Evolutionary conservation across 2,888 invertebrate species (phyloP).

Genomic region (Sarcophaga variegata): DNA sequence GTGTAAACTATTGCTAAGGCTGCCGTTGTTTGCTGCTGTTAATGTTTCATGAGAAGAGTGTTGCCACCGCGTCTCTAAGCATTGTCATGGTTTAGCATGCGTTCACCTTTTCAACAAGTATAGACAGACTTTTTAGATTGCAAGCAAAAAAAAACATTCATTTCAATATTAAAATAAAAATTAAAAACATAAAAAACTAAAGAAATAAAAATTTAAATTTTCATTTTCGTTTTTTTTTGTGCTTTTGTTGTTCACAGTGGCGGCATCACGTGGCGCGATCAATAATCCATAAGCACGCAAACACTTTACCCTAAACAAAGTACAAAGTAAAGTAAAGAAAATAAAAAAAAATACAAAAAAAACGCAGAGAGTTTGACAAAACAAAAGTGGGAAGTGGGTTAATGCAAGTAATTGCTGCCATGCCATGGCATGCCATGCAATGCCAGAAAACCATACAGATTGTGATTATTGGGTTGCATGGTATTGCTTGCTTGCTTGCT

Average conservation of each 20-base stretch:
- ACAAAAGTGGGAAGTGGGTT: slow-evolving; percentile 76
- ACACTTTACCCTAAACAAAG: slow-evolving; percentile 63
- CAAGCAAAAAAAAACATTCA: neutral
- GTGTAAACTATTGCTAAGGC: slow-evolving; percentile 10
- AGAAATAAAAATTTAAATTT: neutral
- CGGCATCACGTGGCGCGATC: slow-evolving; percentile 77
- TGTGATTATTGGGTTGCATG: slow-evolving; percentile 56
- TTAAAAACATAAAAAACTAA: neutral
- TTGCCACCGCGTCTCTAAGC: slow-evolving; percentile 59
- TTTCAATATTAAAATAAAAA: neutral
- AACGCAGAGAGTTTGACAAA: slow-evolving; percentile 28
- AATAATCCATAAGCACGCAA: slow-evolving; percentile 78
- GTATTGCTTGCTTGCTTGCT: slow-evolving; percentile 44
- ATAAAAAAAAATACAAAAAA: slow-evolving; percentile 14
- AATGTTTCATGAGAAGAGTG: slow-evolving; percentile 49
- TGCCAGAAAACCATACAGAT: slow-evolving; percentile 36
- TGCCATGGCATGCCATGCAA: slow-evolving; percentile 41
- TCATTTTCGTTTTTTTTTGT: neutral
- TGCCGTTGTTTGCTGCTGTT: slow-evolving; percentile 27
- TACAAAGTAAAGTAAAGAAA: slow-evolving; percentile 20
- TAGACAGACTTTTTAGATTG: slow-evolving; percentile 41
- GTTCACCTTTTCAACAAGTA: slow-evolving; percentile 57
- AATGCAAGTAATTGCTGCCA: slow-evolving; percentile 74
- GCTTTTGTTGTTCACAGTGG: slow-evolving; percentile 56
- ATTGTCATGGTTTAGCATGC: slow-evolving; percentile 67